Percentiles rank a stretch among this genome's conserved stretches.
Evolutionary conservation across 2,888 invertebrate species (phyloP).

Genomic region (Mayetiola destructor): DNA sequence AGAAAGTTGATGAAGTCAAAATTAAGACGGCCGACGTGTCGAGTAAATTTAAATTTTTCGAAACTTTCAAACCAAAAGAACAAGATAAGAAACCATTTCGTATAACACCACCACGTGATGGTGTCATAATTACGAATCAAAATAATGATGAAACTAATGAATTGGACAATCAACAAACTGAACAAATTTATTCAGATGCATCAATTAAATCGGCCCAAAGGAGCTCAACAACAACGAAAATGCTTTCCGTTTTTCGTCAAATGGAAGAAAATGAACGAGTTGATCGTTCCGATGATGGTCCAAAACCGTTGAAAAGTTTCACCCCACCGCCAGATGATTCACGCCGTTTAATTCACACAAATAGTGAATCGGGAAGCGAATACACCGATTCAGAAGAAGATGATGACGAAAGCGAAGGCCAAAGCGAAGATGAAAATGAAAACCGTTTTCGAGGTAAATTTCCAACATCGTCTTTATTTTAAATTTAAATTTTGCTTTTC

Average conservation of each 20-base stretch:
- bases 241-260: slow-evolving; percentile 78
- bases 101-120: slow-evolving; percentile 78
- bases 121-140: slow-evolving; percentile 34
- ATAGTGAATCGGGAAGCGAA: slow-evolving; percentile 27
- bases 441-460: too few relatives aligned
- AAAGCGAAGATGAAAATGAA: slow-evolving; percentile 36
- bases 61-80: slow-evolving; percentile 63
- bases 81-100: slow-evolving; percentile 58
- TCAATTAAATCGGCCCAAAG: slow-evolving; percentile 32
- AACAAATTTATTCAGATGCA: slow-evolving; percentile 35
- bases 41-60: slow-evolving; percentile 81
- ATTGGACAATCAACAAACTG: slow-evolving; percentile 53
- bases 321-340: slow-evolving; percentile 71
- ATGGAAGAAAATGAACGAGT: slow-evolving; percentile 59
- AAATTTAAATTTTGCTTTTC: too few relatives aligned
- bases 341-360: slow-evolving; percentile 24
- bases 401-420: slow-evolving; percentile 34
- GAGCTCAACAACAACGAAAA: slow-evolving; percentile 63
- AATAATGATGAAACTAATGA: slow-evolving; percentile 62
- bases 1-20: slow-evolving; percentile 59
- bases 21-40: slow-evolving; percentile 71
- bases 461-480: too few relatives aligned
- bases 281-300: slow-evolving; percentile 38
- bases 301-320: slow-evolving; percentile 74
- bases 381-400: slow-evolving; percentile 36